Conservation (phyloP, 1,140 invertebrate species). For the Cheumatopsyche charites region DNA sequence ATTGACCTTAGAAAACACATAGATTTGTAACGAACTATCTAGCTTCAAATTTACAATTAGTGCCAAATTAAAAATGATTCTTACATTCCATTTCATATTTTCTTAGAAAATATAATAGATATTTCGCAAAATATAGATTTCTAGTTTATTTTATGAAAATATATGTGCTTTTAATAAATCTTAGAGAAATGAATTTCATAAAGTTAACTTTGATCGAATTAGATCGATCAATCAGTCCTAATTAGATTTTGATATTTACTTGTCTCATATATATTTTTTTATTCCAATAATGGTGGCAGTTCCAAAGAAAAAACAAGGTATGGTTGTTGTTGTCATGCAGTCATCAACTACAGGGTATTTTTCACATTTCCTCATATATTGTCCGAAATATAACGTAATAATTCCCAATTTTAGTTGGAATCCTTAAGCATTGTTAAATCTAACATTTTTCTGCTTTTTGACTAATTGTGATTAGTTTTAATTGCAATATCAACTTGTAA, state of each 20-base stretch:
- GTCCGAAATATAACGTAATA: conserved; percentile 5
- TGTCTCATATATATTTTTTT: conserved; percentile 42
- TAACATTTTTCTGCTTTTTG: conserved; percentile 12
- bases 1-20: too few species aligned
- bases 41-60: too few species aligned
- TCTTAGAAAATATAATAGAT: too few species aligned
- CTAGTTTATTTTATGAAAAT: background rate
- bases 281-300: conserved; percentile 69
- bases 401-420: background rate
- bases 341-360: conserved; percentile 45
- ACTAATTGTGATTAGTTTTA: too few species aligned
- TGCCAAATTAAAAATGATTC: too few species aligned
- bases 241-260: conserved; percentile 6
- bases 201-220: too few species aligned
- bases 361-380: conserved; percentile 32
- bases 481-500: too few species aligned
- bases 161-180: background rate
- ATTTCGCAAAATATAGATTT: too few species aligned
- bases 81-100: too few species aligned
- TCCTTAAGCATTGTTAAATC: background rate
- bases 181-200: background rate
- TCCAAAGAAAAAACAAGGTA: conserved; percentile 77
- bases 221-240: too few species aligned
- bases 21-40: too few species aligned
- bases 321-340: conserved; percentile 47